Evolutionary conservation across 2,113 vertebrate genomes (phyloP).

Genomic region (Pelecanus crispus): DNA sequence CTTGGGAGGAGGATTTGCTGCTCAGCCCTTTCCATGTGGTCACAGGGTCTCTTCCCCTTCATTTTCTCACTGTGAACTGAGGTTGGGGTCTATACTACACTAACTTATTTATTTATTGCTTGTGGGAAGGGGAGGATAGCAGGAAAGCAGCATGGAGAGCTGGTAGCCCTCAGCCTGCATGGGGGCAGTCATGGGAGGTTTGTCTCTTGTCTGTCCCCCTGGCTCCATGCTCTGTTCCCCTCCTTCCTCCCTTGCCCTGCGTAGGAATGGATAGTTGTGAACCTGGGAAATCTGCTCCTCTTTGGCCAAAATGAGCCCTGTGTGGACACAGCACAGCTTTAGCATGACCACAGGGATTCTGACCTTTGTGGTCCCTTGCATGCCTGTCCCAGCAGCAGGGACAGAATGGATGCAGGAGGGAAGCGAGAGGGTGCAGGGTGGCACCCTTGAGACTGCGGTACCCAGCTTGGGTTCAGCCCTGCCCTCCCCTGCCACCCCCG

Average conservation of each 20-base stretch:
- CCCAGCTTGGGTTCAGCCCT: not conserved
- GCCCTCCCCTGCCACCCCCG: not conserved
- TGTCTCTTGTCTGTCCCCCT: not conserved
- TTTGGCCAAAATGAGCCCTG: not conserved
- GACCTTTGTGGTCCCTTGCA: not conserved
- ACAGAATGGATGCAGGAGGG: not conserved
- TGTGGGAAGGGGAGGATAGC: not conserved
- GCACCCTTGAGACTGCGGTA: not conserved
- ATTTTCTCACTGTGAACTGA: constrained; percentile 39
- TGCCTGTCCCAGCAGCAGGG: not conserved
- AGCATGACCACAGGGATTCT: not conserved
- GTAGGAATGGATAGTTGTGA: not conserved
- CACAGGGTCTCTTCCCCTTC: not conserved
- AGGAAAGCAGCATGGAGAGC: not conserved
- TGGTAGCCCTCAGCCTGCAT: not conserved
- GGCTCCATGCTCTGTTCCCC: not conserved
- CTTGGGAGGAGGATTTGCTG: not conserved
- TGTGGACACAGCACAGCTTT: not conserved
- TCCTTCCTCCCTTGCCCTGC: not conserved
- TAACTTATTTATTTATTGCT: constrained; percentile 68
- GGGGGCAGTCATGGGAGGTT: not conserved
- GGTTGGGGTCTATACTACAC: not conserved
- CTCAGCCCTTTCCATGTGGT: not conserved
- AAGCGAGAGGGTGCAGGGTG: not conserved
- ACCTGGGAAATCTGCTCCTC: not conserved